Evolutionary conservation across 2,797 vertebrate genomes (phyloP), one percentile per base, ranked within the genome.

Genomic region (Mico argentatus): DNA sequence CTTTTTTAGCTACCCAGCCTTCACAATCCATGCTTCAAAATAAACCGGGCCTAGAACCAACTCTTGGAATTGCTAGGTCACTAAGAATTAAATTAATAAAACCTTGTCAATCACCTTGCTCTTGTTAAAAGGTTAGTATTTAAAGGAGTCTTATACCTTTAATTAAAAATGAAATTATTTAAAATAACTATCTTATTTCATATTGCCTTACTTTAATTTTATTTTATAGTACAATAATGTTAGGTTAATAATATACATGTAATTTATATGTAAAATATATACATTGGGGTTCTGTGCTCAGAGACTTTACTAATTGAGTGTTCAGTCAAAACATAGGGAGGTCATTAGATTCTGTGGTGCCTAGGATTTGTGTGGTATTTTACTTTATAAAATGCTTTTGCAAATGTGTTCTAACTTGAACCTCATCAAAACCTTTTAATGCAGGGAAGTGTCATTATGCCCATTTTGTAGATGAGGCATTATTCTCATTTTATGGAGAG

Each of bases 111-210:
- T 79, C 72, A 88, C 13, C 15, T 87, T 50, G 8, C 22, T 92
- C 55, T 79, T 84, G 12, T 70, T 79, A 84, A 84, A 91, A 75
- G 84, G 61, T 59, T 87, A 70, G 20, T 79, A 94, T 75, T 81
- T 86, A 88, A 59, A 88, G 46, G 19, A 5, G 0, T 57, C 84
- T 93, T 81, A 41, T 50, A 59, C n/a, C 2, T 36, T 89, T 90
- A 81, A 90, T 86, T 75, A 48, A 44, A 52, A 92, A 59, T 77
- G 27, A 80, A 96, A 13, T 80, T 85, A 93, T 90, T 93, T 85
- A 41, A 89, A 85, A 44, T 41, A 75, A 30, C 8, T 19, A 27
- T 84, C 26, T 64, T 90, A 39, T 57, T 61, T 59, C 3, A 61
- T 94, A 52, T 85, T 82, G 39, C 7, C 52, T 46, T 82, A 52